phyloP scores from a whole-genome alignment of 2,797 vertebrate genomes.

The Xenentodon cancila region DNA sequence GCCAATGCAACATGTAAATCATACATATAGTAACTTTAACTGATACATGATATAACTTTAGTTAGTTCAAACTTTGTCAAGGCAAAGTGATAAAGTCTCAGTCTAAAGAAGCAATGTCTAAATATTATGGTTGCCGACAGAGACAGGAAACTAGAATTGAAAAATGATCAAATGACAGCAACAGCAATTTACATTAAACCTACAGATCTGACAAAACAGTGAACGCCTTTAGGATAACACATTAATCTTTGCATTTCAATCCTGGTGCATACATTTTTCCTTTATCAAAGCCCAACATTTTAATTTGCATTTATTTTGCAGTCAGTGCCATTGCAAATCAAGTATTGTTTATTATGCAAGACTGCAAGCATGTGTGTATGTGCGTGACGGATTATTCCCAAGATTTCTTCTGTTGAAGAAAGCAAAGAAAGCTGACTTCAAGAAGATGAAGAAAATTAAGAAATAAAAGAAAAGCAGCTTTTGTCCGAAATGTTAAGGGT shows the following conservation, averaged over 20 bases:
- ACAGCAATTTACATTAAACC: slow-evolving; percentile 17
- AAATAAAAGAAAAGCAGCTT: not conserved
- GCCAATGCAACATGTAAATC: no score
- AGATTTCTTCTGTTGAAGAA: not conserved
- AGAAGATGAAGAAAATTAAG: not conserved
- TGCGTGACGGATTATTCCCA: not conserved
- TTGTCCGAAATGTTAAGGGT: not conserved
- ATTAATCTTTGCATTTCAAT: not conserved
- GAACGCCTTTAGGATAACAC: slow-evolving; percentile 5
- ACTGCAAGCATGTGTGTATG: not conserved
- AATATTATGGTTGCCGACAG: not conserved
- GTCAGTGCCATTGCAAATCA: not conserved
- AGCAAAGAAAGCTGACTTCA: not conserved
- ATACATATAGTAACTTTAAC: no score
- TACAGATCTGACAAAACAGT: not conserved
- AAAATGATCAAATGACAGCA: not conserved
- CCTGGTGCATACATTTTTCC: not conserved
- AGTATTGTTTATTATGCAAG: slow-evolving; percentile 7
- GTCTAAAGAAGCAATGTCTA: no score
- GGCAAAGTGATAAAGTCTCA: no score
- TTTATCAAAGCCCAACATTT: slow-evolving; percentile 14
- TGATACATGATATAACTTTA: no score
- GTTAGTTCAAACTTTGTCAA: no score
- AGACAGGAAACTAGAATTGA: not conserved
- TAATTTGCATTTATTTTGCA: not conserved